Evolutionary conservation across 1,140 invertebrate genomes (phyloP), one percentile per base, ranked within the genome.

Genomic region (Conopomorpha cramerella): DNA sequence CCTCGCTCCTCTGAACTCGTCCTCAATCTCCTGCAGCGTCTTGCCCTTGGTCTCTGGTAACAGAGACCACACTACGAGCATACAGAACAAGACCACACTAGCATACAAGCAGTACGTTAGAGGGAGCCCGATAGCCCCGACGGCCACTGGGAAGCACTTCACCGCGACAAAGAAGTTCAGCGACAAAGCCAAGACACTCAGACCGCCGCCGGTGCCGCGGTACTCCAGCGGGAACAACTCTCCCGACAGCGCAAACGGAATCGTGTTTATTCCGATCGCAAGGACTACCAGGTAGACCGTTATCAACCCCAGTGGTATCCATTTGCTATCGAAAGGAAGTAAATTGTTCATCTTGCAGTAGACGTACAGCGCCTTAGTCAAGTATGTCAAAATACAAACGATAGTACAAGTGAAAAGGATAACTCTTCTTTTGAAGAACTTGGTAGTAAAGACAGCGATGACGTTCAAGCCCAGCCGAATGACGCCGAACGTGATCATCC

Each of bases 151-250:
- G 43, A 70, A 70, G 34, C 50, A 58, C 38, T 76, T 76, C 0
- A 73, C 59, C 8, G 66, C 62, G 18, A 73, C 35, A 27, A 73
- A 76, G 43, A 68, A 70, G 27, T 65, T 71, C 14, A 65, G 34
- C 0, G 68, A 76, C 14, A 64, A 41, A 8, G 54, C 58, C 38
- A 64, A 40, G 7, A 62, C 51, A 40, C 66, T 63, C 0, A 73
- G 57, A 14, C 68, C 66, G 17, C 67, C 58, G 3, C 66, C 71
- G n/a, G 73, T 51, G 8, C 60, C 65, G 27, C 71, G 44, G 32
- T 71, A 76, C 36, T 65, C 63, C 16, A 76, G 45, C 0, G 71
- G 60, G 43, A 76, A 76, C 25, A 76, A 63, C 34, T 76, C 71
- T 1, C 71, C 71, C 13, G 66, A 70, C 30, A 76, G 45, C 6